phyloP scores from a whole-genome alignment of 2,797 vertebrate genomes.

The Arremon aurantiirostris region DNA sequence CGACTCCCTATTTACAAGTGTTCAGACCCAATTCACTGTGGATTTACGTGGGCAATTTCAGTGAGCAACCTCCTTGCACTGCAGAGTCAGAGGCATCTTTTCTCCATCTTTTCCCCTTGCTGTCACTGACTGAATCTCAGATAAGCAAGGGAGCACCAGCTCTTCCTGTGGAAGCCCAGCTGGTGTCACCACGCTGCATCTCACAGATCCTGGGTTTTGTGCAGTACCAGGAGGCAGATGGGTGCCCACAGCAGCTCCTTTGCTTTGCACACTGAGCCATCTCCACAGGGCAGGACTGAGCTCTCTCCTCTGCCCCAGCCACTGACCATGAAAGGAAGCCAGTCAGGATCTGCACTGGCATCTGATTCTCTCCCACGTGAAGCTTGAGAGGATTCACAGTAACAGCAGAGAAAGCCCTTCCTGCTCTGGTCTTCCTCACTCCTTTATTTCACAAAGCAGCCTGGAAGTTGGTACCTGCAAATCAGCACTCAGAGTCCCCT shows the following conservation, averaged over 20 bases:
- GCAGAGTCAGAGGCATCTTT: background rate
- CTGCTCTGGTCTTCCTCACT: background rate
- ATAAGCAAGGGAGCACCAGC: background rate
- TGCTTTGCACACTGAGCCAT: background rate
- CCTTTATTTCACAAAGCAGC: background rate
- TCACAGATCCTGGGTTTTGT: rapidly evolving
- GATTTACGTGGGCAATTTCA: background rate
- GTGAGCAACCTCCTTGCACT: background rate
- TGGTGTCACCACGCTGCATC: background rate
- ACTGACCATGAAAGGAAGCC: background rate
- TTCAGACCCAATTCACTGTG: background rate
- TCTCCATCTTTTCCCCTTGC: background rate
- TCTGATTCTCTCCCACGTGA: background rate
- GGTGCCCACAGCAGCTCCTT: background rate
- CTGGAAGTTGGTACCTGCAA: background rate
- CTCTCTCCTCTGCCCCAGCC: background rate
- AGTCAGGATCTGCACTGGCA: background rate
- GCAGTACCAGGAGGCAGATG: background rate
- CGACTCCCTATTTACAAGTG: background rate
- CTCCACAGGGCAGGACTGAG: background rate
- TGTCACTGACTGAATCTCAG: background rate
- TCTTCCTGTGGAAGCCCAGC: background rate
- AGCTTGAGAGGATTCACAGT: background rate
- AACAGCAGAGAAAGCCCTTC: background rate
- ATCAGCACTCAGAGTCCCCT: background rate